A percentile compares a stretch with the other conserved stretches of the same genome.
phyloP scores from a whole-genome alignment of 2,113 vertebrate species.

The Aegypius monachus region DNA sequence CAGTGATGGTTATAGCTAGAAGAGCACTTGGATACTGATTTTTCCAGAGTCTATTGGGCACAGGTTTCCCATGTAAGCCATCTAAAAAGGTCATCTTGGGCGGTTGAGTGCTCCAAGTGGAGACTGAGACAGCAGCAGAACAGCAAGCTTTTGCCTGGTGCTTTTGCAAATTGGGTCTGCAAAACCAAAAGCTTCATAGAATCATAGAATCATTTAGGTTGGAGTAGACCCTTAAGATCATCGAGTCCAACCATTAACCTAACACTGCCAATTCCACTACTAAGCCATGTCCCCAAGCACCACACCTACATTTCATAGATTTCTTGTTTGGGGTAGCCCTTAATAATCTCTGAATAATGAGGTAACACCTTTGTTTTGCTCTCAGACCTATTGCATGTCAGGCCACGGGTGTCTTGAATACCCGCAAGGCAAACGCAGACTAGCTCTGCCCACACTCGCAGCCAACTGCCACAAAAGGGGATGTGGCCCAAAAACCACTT shows the following conservation, averaged over 20 bases:
- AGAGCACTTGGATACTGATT: background rate
- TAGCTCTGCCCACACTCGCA: background rate
- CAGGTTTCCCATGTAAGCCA: background rate
- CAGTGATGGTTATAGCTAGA: background rate
- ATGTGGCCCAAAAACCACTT: background rate
- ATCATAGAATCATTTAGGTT: background rate
- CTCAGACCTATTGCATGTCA: background rate
- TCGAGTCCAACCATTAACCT: background rate
- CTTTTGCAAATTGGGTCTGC: background rate
- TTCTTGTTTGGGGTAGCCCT: background rate
- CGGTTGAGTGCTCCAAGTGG: background rate
- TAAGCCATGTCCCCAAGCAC: background rate
- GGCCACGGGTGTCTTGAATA: background rate
- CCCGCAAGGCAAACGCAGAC: background rate
- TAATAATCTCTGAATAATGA: background rate
- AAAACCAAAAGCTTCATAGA: background rate
- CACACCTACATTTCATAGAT: background rate
- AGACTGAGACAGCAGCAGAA: background rate
- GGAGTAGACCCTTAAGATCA: background rate
- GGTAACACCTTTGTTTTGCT: background rate
- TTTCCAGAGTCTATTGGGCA: background rate
- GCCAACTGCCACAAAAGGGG: background rate
- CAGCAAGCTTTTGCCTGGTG: background rate
- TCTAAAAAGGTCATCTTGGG: background rate
- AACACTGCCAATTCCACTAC: background rate